phyloP scores from a whole-genome alignment of 2,113 vertebrate species.

The Vulpes vulpes region DNA sequence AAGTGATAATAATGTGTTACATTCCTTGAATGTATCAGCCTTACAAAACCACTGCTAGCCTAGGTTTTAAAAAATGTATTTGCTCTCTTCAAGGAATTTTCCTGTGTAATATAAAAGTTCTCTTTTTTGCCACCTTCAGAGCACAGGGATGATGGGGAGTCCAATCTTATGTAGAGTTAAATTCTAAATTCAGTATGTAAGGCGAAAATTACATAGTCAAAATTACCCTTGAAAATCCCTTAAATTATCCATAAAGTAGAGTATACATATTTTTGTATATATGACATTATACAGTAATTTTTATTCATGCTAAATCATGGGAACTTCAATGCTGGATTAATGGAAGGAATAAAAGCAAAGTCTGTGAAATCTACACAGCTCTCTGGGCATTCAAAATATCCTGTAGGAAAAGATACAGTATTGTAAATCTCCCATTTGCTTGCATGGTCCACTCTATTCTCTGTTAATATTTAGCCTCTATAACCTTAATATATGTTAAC shows the following conservation, averaged over 20 bases:
- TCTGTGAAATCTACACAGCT: background rate
- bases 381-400: background rate
- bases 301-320: constrained; percentile 31
- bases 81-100: constrained; percentile 44
- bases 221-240: constrained; percentile 52
- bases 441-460: background rate
- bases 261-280: constrained; percentile 29
- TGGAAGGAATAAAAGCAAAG: constrained; percentile 34
- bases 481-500: background rate
- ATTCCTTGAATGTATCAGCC: constrained; percentile 37
- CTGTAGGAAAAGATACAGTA: background rate
- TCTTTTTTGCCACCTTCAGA: constrained; percentile 43
- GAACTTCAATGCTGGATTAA: constrained; percentile 31
- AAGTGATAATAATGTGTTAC: constrained; percentile 63
- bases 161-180: constrained; percentile 9
- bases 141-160: background rate
- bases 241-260: constrained; percentile 50
- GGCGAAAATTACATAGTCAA: constrained; percentile 53
- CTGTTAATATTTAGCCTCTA: constrained; percentile 22
- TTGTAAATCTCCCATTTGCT: constrained; percentile 17
- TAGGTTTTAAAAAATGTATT: constrained; percentile 28
- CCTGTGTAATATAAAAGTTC: constrained; percentile 35
- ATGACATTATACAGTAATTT: constrained; percentile 45
- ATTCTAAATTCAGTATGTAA: constrained; percentile 48
- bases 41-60: constrained; percentile 36